Evolutionary conservation across 2,113 vertebrate genomes (phyloP).

Genomic region (Elaphurus davidianus): DNA sequence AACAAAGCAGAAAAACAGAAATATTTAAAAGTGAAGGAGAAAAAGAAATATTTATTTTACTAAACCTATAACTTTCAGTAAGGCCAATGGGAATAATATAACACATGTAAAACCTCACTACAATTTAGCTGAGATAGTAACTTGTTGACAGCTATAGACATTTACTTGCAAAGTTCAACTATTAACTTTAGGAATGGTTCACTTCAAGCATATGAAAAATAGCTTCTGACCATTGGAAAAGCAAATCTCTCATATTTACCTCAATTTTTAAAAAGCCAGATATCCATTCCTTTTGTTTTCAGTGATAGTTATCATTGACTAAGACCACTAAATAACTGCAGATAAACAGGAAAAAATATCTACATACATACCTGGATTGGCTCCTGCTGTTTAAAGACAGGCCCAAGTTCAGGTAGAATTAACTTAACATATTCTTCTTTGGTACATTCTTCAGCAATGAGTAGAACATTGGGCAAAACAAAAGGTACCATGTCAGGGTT

Average conservation of each 20-base stretch:
- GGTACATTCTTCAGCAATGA: conserved; percentile 97
- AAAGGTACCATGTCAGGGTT: conserved; percentile 99
- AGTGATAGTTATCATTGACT: neutral
- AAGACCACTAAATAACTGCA: conserved; percentile 47
- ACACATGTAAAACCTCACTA: neutral
- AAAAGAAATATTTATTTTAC: neutral
- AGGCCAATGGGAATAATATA: neutral
- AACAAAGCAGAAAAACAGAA: conserved; percentile 16
- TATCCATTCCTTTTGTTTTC: conserved; percentile 18
- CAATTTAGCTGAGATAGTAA: conserved; percentile 22
- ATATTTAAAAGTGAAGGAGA: neutral
- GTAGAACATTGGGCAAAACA: conserved; percentile 96
- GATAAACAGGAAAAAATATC: neutral
- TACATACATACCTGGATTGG: conserved; percentile 91
- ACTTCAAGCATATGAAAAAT: conserved; percentile 25
- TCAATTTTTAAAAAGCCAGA: conserved; percentile 1
- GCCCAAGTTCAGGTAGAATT: conserved; percentile 94
- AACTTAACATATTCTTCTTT: conserved; percentile 96
- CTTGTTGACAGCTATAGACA: neutral
- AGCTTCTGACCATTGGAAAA: neutral
- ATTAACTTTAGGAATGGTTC: neutral
- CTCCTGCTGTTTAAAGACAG: conserved; percentile 98
- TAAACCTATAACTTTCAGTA: neutral
- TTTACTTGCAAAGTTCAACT: neutral
- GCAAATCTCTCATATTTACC: neutral